phyloP scores from a whole-genome alignment of 2,113 vertebrate species.

The Cinclus cinclus region DNA sequence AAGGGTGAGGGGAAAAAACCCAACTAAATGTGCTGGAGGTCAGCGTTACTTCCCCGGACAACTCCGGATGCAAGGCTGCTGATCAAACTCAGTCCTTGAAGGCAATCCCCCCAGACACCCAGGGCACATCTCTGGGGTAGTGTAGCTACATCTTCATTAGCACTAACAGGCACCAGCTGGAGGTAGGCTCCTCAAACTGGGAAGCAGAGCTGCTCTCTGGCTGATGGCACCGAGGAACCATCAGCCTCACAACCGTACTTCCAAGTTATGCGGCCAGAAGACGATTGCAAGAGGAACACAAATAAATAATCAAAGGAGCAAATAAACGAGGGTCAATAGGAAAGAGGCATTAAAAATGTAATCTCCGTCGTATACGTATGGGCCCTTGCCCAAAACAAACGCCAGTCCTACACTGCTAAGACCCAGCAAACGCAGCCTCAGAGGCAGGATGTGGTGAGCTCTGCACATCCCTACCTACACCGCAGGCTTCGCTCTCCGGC shows the following conservation, averaged over 20 bases:
- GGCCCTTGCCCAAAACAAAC: background rate
- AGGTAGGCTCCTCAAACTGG: background rate
- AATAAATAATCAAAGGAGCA: background rate
- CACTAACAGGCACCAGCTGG: background rate
- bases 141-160: background rate
- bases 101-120: background rate
- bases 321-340: background rate
- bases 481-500: background rate
- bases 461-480: background rate
- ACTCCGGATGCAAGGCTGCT: background rate
- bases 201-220: background rate
- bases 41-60: background rate
- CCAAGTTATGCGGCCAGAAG: slow-evolving; percentile 31
- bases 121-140: background rate
- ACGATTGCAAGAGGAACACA: background rate
- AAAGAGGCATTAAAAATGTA: background rate
- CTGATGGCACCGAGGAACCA: background rate
- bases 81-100: background rate
- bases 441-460: background rate
- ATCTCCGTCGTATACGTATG: background rate
- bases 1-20: background rate
- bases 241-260: slow-evolving; percentile 27
- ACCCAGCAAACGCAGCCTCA: background rate
- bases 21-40: background rate
- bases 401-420: background rate